phyloP scores from a whole-genome alignment of 2,888 invertebrate genomes.

The Heterodera filipjevi region DNA sequence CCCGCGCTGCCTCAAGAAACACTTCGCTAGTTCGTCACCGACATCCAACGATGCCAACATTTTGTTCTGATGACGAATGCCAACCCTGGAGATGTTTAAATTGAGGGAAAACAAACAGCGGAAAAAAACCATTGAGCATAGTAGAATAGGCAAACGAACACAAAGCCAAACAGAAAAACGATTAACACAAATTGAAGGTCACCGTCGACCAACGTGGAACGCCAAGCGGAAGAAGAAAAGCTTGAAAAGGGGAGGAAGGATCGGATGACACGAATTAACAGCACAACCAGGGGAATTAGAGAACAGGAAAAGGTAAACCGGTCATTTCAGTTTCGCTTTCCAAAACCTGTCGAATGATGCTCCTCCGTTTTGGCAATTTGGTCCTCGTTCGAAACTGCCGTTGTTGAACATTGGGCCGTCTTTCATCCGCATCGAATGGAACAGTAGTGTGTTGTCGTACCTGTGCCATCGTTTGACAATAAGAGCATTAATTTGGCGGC shows the following conservation, averaged over 20 bases:
- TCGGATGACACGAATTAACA: background rate
- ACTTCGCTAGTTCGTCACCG: constrained; percentile 57
- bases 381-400: background rate
- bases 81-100: constrained; percentile 13
- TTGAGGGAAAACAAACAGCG: background rate
- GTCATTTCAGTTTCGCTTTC: no score
- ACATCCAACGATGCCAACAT: constrained; percentile 48
- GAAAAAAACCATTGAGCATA: background rate
- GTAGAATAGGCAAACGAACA: background rate
- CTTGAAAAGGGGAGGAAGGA: background rate
- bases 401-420: background rate
- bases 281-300: no score
- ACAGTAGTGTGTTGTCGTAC: background rate
- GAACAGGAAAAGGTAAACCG: no score
- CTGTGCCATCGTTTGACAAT: background rate
- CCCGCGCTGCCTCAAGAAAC: constrained; percentile 54
- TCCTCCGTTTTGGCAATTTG: background rate
- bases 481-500: no score
- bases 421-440: background rate
- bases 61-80: constrained; percentile 45
- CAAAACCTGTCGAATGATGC: no score
- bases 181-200: background rate
- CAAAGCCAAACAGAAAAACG: background rate
- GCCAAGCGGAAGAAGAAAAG: background rate
- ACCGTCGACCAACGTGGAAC: background rate